Evolutionary conservation across 23 tunicate genomes (phyloP), one percentile per base, ranked within the genome.

Genomic region (Trididemnum nubilum): DNA sequence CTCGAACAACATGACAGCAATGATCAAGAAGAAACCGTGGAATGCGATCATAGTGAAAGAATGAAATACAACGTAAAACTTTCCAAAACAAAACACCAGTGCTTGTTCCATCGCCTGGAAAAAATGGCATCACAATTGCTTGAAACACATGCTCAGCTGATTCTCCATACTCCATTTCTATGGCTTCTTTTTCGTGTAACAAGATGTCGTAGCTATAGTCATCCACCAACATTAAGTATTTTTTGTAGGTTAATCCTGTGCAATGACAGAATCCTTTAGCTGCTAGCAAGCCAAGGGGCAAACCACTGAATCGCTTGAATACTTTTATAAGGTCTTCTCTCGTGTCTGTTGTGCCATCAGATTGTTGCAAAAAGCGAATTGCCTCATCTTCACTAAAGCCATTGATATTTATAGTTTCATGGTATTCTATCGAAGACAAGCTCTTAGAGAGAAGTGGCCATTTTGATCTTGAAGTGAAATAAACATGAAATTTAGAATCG

Each of bases 321-420:
- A 78, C 82, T 49, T 49, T 18, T 12, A 5, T 33, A 26, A 3
- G 28, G 27, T 73, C 73, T n/a, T n/a, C n/a, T 29, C 22, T 24
- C 22, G 29, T 29, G 19, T 57, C 26, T 57, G 29, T 24, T 9
- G 18, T 9, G 15, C 12, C 18, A 18, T 49, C 12, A 49, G 15
- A 12, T 12, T 49, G 15, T 9, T 49, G 12, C 57, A 78, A 37
- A 58, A 25, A 78, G 2, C 31, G 18, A 4, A 78, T 5, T 3
- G 54, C 82, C 27, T 78, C 82, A 3, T 28, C 36, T 58, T 58
- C 72, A 33, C 7, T 32, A 33, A 78, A 78, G 4, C 82, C 82
- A 4, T n/a, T n/a, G n/a, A n/a, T n/a, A n/a, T n/a, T n/a, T n/a
- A n/a, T n/a, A n/a, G n/a, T n/a, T n/a, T n/a, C n/a, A n/a, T n/a